Evolutionary conservation across 2,113 vertebrate genomes (phyloP), one percentile per base, ranked within the genome.

Genomic region (Meleagris gallopavo): DNA sequence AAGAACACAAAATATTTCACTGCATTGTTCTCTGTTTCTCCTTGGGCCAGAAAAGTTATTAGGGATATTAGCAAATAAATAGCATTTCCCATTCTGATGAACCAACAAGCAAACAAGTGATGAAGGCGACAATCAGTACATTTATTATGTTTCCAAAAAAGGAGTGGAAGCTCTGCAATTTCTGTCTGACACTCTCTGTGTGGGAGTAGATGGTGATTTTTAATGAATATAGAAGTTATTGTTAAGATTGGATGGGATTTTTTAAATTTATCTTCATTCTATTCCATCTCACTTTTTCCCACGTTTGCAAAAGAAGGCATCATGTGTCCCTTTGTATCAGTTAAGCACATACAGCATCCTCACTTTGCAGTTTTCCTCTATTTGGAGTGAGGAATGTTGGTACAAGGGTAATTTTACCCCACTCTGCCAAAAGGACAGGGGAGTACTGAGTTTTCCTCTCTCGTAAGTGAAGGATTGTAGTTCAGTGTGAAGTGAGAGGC

Each of bases 1-100:
- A 52, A 79, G 48, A 69, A 5, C 9, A 25, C n/a, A 18, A 11
- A 38, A 57, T 2, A 3, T 24, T 83, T 86, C 57, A 1, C 20
- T 27, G 54, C 48, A 61, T 70, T 92, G 67, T 90, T 83, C 75
- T 40, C 54, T 54, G 20, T 55, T 86, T 46, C 69, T 88, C 27
- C 45, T 77, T 62, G 5, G 24, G 34, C 54, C 58, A 4, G 19
- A 54, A 22, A 62, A 73, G 6, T 89, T 88, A 21, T 32, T 9
- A 77, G 45, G 50, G 79, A 73, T 71, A 70, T 81, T 77, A 66
- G 40, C 12, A 3, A 18, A 89, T 71, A 46, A 70, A n/a, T 66
- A 41, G 50, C 25, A 7, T 16, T 57, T 67, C 45, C 30, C 55
- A 25, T 66, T 73, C 64, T 52, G n/a, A 1, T 0, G 10, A 66